These are phyloP conservation scores for Diachrysia chrysitis DNA, from an alignment of 2,888 invertebrate species.

Conservation along the genomic window DNA sequence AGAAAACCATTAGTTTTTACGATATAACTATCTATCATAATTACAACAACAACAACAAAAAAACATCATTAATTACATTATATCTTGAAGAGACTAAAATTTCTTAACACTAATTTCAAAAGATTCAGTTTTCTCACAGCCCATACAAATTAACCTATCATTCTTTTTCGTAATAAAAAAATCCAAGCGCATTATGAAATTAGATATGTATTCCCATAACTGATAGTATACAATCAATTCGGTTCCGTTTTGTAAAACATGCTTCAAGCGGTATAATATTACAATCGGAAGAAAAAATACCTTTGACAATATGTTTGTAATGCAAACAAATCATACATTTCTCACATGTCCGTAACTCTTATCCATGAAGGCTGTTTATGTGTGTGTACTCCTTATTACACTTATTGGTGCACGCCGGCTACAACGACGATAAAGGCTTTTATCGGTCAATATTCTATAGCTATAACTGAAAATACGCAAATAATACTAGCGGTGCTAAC, in stretches of 20 bases:
- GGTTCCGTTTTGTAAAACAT: constrained; percentile 28
- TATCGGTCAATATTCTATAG: neutral
- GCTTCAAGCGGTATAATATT: neutral
- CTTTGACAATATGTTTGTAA: neutral
- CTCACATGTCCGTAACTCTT: constrained; percentile 4
- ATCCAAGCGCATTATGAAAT: constrained; percentile 34
- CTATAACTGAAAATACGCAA: neutral
- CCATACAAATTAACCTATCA: neutral
- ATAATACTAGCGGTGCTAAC: neutral
- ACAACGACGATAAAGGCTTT: neutral
- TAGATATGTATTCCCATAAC: constrained; percentile 38
- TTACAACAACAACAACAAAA: too few relatives aligned
- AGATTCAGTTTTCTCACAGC: neutral
- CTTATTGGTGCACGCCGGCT: constrained; percentile 5
- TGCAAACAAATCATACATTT: constrained; percentile 2
- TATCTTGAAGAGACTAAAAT: neutral
- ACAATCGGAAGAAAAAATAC: neutral
- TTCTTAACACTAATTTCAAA: neutral
- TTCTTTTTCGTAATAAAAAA: constrained; percentile 30
- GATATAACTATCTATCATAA: neutral
- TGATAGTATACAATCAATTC: constrained; percentile 22
- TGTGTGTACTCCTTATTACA: neutral
- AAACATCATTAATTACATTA: neutral
- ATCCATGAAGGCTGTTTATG: neutral
- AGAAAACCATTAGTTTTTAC: neutral